These are phyloP conservation scores for Theristicus caerulescens DNA, from an alignment of 2,113 vertebrate species.

Conservation along the genomic window DNA sequence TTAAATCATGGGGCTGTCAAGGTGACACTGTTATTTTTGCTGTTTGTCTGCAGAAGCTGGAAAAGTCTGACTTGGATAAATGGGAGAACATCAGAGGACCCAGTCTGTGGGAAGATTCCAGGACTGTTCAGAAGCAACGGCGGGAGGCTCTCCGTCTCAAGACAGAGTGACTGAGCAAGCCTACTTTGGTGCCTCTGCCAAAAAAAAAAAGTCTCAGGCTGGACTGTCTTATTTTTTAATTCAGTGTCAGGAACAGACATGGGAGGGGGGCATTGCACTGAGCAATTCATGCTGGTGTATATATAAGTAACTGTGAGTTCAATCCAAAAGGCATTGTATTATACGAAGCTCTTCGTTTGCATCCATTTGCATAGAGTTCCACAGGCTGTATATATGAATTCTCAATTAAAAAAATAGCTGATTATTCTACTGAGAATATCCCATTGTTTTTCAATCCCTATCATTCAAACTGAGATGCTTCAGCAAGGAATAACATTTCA, in stretches of 20 bases:
- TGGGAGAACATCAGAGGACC: constrained; percentile 97
- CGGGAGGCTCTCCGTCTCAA: constrained; percentile 58
- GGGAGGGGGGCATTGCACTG: background rate
- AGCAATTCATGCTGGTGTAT: background rate
- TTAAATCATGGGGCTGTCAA: background rate
- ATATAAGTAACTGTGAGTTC: background rate
- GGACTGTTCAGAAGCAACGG: constrained; percentile 79
- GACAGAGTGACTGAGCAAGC: constrained; percentile 39
- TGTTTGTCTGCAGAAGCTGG: constrained; percentile 83
- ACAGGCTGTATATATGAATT: constrained; percentile 1
- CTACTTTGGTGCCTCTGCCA: background rate
- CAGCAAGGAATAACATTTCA: background rate
- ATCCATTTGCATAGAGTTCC: background rate
- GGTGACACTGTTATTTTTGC: constrained; percentile 32
- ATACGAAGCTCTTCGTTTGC: constrained; percentile 11
- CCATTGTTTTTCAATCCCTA: background rate
- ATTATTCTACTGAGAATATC: background rate
- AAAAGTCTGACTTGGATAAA: constrained; percentile 77
- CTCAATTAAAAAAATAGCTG: constrained; percentile 31
- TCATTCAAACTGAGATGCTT: background rate
- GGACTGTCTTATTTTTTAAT: background rate
- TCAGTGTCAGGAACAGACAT: background rate
- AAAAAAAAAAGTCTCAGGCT: background rate
- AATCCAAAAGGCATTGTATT: background rate
- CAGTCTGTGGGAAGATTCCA: constrained; percentile 91